phyloP scores from a whole-genome alignment of 2,888 invertebrate genomes.

The Alentia gelatinosa region DNA sequence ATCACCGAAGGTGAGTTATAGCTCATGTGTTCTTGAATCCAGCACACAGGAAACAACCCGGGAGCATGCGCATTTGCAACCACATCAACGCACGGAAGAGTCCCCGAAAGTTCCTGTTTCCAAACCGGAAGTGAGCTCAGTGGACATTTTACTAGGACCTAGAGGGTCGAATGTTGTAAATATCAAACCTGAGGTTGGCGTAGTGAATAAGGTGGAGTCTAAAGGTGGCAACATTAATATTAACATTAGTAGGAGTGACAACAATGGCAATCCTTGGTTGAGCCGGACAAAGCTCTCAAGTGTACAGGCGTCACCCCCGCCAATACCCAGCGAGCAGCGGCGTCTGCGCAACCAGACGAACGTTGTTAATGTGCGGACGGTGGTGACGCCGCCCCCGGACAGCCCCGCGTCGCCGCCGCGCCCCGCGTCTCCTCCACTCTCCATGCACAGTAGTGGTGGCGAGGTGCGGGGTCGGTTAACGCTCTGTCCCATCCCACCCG shows the following conservation, averaged over 20 bases:
- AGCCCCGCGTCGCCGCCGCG: not conserved
- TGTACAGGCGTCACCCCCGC: not conserved
- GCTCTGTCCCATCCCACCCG: not conserved
- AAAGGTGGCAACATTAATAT: not conserved
- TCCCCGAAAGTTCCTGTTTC: not conserved
- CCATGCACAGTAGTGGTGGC: not conserved
- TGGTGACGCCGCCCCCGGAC: not conserved
- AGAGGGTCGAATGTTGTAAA: not conserved
- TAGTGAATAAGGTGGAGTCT: not conserved
- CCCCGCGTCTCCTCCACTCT: not conserved
- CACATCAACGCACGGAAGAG: not conserved
- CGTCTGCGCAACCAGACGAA: not conserved
- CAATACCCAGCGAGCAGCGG: not conserved
- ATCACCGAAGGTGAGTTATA: not conserved
- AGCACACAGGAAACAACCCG: not conserved
- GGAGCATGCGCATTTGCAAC: not conserved
- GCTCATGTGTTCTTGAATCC: not conserved
- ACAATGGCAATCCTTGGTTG: not conserved
- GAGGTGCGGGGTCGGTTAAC: not conserved
- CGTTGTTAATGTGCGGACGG: not conserved
- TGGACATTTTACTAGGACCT: not conserved
- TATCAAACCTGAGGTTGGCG: not conserved
- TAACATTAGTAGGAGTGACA: not conserved
- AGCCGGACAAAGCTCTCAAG: not conserved
- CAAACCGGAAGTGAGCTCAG: slow-evolving; percentile 29